Percentiles rank a stretch among this genome's conserved stretches.
These are phyloP conservation scores for Globodera rostochiensis DNA, from an alignment of 1,140 invertebrate genomes.

Conservation along the genomic window DNA sequence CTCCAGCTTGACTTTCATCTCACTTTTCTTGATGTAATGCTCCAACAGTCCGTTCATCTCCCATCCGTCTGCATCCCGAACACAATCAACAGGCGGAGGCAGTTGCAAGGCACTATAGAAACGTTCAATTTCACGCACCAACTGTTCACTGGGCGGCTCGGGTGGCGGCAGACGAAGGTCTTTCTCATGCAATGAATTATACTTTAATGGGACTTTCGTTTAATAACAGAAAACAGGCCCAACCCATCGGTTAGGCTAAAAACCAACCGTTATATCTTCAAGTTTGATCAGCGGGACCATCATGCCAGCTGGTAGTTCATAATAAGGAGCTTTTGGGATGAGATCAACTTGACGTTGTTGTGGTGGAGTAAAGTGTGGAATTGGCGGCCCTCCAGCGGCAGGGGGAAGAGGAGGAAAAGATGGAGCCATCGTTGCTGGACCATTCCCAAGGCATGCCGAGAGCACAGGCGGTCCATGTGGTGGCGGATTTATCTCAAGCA, in stretches of 20 bases:
- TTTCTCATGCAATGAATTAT: conserved; percentile 34
- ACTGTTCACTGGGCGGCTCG: conserved; percentile 31
- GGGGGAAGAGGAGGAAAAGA: conserved; percentile 16
- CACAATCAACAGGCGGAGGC: conserved; percentile 29
- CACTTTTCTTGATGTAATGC: conserved; percentile 35
- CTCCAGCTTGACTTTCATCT: conserved; percentile 40
- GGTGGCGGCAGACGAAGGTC: conserved; percentile 43
- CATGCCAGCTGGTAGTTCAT: conserved; percentile 39
- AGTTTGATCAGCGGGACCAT: conserved; percentile 39
- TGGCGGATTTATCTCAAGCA: conserved; percentile 13
- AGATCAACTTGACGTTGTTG: conserved; percentile 10
- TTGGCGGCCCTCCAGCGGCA: background rate
- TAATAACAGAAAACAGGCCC: background rate
- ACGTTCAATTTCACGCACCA: conserved; percentile 47
- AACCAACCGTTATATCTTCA: conserved; percentile 35
- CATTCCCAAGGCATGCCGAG: background rate
- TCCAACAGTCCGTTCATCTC: conserved; percentile 47
- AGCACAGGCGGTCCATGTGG: background rate
- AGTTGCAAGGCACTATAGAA: conserved; percentile 38
- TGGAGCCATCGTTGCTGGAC: background rate
- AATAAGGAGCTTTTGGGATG: conserved; percentile 36
- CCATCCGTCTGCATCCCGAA: conserved; percentile 43
- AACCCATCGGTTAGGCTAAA: too few species aligned
- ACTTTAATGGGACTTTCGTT: conserved; percentile 35
- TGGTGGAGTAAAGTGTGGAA: background rate